phyloP scores from a whole-genome alignment of 2,797 vertebrate species.

The Selene dorsalis region DNA sequence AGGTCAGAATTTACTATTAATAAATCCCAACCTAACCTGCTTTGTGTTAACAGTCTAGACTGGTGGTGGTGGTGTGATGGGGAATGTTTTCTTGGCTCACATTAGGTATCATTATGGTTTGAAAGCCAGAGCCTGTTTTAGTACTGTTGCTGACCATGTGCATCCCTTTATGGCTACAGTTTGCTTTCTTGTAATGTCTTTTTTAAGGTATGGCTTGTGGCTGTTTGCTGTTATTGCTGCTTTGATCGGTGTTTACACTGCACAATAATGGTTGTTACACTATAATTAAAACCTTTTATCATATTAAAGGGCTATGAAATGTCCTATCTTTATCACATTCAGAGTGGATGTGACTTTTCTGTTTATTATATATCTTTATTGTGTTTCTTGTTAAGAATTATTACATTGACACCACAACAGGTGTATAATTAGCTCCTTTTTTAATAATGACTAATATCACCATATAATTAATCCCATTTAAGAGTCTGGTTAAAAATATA shows the following conservation, averaged over 20 bases:
- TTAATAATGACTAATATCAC: background rate
- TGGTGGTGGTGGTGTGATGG: background rate
- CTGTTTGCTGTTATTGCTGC: background rate
- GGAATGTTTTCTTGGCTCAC: background rate
- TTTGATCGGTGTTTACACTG: background rate
- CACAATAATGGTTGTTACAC: background rate
- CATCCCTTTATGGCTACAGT: background rate
- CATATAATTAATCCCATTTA: background rate
- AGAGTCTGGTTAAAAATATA: slow-evolving; percentile 6
- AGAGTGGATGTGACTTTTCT: background rate
- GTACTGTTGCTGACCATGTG: background rate
- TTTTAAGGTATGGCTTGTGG: background rate
- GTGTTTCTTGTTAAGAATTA: background rate
- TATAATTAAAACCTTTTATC: background rate
- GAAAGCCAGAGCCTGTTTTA: background rate
- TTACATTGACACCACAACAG: background rate
- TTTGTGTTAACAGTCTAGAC: background rate
- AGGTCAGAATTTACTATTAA: no score
- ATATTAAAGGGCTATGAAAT: background rate
- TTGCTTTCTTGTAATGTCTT: background rate
- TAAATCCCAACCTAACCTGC: no score
- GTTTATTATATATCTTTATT: background rate
- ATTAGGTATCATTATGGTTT: background rate
- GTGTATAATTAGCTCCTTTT: background rate
- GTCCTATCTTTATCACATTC: background rate